A percentile compares a stretch with the other conserved stretches of the same genome.
These are phyloP conservation scores for Loxodonta africana DNA, from an alignment of 2,113 vertebrate genomes.

Conservation along the genomic window DNA sequence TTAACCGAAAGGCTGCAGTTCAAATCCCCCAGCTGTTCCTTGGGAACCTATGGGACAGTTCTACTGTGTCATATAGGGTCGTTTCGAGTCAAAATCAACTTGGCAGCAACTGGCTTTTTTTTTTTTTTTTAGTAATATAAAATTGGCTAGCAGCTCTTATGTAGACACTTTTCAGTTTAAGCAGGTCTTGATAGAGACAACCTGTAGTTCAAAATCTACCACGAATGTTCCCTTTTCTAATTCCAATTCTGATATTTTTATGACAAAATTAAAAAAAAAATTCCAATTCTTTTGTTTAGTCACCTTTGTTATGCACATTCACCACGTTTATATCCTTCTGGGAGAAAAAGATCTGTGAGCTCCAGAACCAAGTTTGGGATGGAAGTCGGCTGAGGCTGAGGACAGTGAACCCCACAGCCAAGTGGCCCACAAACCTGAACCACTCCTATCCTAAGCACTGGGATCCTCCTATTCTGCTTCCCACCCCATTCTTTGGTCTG, in stretches of 20 bases:
- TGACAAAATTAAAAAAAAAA: no score
- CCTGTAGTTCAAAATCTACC: neutral
- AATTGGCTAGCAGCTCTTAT: neutral
- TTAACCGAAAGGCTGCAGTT: no score
- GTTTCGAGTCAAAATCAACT: no score
- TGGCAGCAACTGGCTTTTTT: no score
- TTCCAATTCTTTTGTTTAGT: no score
- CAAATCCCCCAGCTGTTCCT: no score
- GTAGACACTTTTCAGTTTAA: accelerated
- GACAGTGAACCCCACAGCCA: neutral
- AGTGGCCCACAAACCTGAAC: neutral
- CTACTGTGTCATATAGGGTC: no score
- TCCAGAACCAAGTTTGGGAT: neutral
- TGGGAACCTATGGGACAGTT: no score
- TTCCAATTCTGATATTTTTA: no score
- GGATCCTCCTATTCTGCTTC: neutral
- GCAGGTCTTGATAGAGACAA: neutral
- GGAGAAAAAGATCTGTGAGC: neutral
- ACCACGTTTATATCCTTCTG: neutral
- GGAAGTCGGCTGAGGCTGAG: neutral
- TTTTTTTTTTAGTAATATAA: neutral
- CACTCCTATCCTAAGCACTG: accelerated
- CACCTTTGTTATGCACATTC: accelerated
- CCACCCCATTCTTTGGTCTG: neutral
- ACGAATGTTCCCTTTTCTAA: neutral